phyloP scores from a whole-genome alignment of 2,888 invertebrate genomes.

The Norana najaformis region DNA sequence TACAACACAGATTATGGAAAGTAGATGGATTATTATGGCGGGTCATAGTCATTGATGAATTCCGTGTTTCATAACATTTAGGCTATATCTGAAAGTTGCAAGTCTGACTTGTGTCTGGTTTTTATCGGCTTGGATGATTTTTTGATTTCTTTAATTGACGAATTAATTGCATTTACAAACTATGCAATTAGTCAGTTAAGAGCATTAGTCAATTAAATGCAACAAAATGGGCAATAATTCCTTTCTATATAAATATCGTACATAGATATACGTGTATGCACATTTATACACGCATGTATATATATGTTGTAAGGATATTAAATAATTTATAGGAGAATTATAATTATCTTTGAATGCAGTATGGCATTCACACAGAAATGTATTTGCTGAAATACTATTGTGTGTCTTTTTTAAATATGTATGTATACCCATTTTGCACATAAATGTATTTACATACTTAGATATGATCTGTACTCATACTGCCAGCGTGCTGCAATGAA shows the following conservation, averaged over 20 bases:
- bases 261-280: background rate
- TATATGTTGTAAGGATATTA: background rate
- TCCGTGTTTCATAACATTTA: background rate
- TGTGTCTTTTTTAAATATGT: background rate
- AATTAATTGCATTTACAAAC: background rate
- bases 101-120: background rate
- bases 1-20: background rate
- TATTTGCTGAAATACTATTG: background rate
- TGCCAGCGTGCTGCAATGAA: background rate
- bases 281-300: background rate
- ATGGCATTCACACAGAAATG: background rate
- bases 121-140: background rate
- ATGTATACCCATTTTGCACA: background rate
- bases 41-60: slow-evolving; percentile 7
- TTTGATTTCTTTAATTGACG: background rate
- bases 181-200: background rate
- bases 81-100: background rate
- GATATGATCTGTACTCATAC: background rate
- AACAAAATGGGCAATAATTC: background rate
- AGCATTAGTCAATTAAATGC: slow-evolving; percentile 9
- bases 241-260: background rate
- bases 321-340: background rate
- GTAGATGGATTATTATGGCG: background rate
- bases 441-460: background rate
- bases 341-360: background rate